Evolutionary conservation across 1,140 invertebrate species (phyloP).

Genomic region (Euura saliciscinereae): DNA sequence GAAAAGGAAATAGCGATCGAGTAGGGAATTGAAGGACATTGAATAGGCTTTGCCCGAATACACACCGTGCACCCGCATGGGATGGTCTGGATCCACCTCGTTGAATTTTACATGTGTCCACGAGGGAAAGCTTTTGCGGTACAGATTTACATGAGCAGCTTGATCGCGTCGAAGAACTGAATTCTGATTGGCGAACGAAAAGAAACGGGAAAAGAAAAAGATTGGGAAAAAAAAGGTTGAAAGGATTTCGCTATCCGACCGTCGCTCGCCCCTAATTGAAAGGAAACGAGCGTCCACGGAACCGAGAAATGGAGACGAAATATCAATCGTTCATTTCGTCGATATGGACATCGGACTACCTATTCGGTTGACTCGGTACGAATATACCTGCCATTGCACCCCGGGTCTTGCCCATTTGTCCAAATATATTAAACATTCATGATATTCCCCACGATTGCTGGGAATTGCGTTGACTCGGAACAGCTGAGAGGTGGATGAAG

Average conservation of each 20-base stretch:
- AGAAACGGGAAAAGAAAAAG: background rate
- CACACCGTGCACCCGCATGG: conserved; percentile 23
- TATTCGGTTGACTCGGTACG: background rate
- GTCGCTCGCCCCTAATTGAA: background rate
- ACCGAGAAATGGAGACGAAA: background rate
- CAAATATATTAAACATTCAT: conserved; percentile 47
- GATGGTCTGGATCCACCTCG: conserved; percentile 31
- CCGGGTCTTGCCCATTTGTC: conserved; percentile 34
- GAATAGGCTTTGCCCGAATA: conserved; percentile 11
- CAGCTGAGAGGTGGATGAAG: background rate
- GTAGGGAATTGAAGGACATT: conserved; percentile 9
- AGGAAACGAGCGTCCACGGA: background rate
- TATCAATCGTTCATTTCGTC: background rate
- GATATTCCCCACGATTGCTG: conserved; percentile 48
- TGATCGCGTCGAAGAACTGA: background rate
- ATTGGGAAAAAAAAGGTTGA: background rate
- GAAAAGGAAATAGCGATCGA: conserved; percentile 30
- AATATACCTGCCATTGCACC: background rate
- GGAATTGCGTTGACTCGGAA: conserved; percentile 37
- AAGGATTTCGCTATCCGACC: background rate
- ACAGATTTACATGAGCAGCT: background rate
- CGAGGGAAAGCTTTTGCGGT: conserved; percentile 10
- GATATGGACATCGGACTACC: too few species aligned
- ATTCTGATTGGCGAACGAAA: background rate
- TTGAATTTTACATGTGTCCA: conserved; percentile 37